Evolutionary conservation across 2,888 invertebrate species (phyloP), one percentile per base, ranked within the genome.

Genomic region (Apodemia hepburni): DNA sequence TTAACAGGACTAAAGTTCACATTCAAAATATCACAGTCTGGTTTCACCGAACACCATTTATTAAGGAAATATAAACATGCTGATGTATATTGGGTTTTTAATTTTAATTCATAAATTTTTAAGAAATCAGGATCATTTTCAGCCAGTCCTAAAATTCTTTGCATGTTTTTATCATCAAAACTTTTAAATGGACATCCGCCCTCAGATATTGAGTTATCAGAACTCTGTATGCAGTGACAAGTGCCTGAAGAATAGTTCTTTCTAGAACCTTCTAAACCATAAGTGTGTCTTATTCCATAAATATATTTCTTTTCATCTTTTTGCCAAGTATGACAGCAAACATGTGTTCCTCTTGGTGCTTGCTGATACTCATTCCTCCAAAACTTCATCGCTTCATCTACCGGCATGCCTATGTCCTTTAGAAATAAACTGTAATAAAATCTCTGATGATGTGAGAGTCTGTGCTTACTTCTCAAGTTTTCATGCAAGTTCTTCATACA

Each of bases 231-330:
- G 62, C 84, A 74, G 18, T 81, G 72, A 73, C 95, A 96, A 67
- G 87, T 92, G 54, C 93, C 93, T 17, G 93, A 93, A 57, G 82
- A 79, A 71, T 95, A 95, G 71, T 88, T 92, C 71, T 89, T 94
- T 69, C 93, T 87, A n/a, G 92, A 84, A 5, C 96, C 95, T 81
- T 95, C 95, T 60, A 95, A 81, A 0, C 95, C 95, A 85, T 95
- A 96, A 81, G 95, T 85, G 74, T 96, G 95, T 65, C 95, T 85
- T 61, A 95, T 94, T 64, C 94, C 94, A 81, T 95, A 95, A 5
- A 92, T 75, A 77, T 93, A 95, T 71, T 94, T 93, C 33, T 91
- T 92, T 68, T 93, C 92, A 79, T 94, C 93, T 59, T 87, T 88
- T 61, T 92, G 87, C 95, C 95, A 96, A 69, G 83, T 88, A 71